These are phyloP conservation scores for Syngnathus scovelli DNA, from an alignment of 2,113 vertebrate species.

Conservation along the genomic window DNA sequence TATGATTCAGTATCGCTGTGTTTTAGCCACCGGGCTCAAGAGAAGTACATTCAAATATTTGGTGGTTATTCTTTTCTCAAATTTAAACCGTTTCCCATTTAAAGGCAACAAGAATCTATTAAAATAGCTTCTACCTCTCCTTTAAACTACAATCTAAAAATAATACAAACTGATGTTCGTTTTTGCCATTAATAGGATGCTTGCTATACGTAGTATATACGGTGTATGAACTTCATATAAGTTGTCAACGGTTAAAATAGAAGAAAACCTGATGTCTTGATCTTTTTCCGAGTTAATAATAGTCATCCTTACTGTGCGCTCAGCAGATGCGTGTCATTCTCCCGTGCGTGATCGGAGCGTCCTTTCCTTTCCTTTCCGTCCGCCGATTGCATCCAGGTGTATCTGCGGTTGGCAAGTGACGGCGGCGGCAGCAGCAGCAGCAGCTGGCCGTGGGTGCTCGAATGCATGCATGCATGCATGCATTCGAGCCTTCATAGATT, in stretches of 20 bases:
- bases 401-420: conserved; percentile 7
- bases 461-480: not conserved
- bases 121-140: too few relatives aligned
- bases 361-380: not conserved
- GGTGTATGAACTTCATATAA: conserved; percentile 9
- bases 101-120: not conserved
- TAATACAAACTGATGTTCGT: too few relatives aligned
- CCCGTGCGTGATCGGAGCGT: not conserved
- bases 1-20: conserved; percentile 18
- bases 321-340: conserved; percentile 9
- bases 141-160: too few relatives aligned
- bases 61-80: too few relatives aligned
- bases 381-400: not conserved
- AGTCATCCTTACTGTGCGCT: conserved; percentile 43
- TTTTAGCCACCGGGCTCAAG: not conserved
- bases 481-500: not conserved
- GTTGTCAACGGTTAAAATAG: conserved; percentile 7
- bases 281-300: not conserved
- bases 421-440: not conserved
- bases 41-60: not conserved
- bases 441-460: not conserved
- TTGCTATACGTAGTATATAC: not conserved
- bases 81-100: too few relatives aligned
- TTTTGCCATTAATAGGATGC: not conserved
- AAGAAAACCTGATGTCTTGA: not conserved